Conservation (phyloP, 2,797 vertebrate genomes). For the Meda fulgida region DNA sequence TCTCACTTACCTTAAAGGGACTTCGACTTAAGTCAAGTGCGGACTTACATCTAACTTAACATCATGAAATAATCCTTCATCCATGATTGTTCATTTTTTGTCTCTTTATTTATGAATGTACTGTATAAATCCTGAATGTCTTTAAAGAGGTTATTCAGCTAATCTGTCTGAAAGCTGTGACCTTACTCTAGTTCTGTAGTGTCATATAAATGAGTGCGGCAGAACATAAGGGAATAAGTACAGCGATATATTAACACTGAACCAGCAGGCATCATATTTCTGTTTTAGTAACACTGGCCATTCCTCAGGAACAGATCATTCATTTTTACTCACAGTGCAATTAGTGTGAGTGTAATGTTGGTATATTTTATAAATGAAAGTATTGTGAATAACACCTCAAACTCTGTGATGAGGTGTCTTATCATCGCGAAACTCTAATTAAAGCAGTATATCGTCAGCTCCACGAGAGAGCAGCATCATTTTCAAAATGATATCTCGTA, state of each 20-base stretch:
- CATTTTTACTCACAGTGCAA: conserved; percentile 51
- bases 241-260: conserved; percentile 37
- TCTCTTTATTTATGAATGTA: conserved; percentile 29
- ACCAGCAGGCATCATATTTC: conserved; percentile 47
- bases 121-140: conserved; percentile 37
- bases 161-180: conserved; percentile 46
- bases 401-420: conserved; percentile 62
- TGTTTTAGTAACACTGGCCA: conserved; percentile 49
- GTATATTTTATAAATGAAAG: conserved; percentile 60
- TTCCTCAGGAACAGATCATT: conserved; percentile 48
- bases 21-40: conserved; percentile 8
- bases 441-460: conserved; percentile 73
- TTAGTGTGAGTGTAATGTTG: conserved; percentile 57
- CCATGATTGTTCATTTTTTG: conserved; percentile 28
- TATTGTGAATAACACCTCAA: conserved; percentile 44
- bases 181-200: conserved; percentile 31
- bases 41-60: conserved; percentile 19
- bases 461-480: conserved; percentile 64
- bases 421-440: conserved; percentile 78
- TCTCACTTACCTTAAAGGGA: conserved; percentile 10
- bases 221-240: conserved; percentile 36
- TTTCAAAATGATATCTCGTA: conserved; percentile 82
- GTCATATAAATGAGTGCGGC: conserved; percentile 33
- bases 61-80: conserved; percentile 39
- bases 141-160: conserved; percentile 42